A percentile compares a stretch with the other conserved stretches of the same genome.
These are phyloP conservation scores for Armadillidium nasatum DNA, from an alignment of 1,140 invertebrate genomes.

Conservation along the genomic window DNA sequence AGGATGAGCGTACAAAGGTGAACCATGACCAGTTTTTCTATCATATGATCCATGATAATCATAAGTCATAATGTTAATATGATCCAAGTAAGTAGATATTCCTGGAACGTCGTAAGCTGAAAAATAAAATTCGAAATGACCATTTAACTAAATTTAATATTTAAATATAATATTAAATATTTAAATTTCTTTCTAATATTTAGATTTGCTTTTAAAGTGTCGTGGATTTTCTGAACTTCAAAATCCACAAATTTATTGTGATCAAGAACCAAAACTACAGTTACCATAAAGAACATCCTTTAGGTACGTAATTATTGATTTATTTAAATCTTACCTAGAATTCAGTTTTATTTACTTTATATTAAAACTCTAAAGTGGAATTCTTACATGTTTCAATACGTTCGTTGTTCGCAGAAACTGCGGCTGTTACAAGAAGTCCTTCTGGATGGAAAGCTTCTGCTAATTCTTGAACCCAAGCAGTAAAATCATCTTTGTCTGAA, in stretches of 20 bases:
- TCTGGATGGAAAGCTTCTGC: conserved; percentile 48
- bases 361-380: too few relatives aligned
- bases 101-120: conserved; percentile 70
- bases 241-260: too few relatives aligned
- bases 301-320: too few relatives aligned
- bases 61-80: conserved; percentile 80
- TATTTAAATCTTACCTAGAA: too few relatives aligned
- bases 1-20: conserved; percentile 72
- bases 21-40: conserved; percentile 74
- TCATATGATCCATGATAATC: conserved; percentile 83
- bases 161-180: too few relatives aligned
- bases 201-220: too few relatives aligned
- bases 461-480: conserved; percentile 47
- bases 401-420: conserved; percentile 80
- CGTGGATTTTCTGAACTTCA: too few relatives aligned
- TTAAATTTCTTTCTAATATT: too few relatives aligned
- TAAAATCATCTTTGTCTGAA: conserved; percentile 63
- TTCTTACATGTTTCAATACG: conserved; percentile 55
- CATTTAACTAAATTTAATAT: too few relatives aligned
- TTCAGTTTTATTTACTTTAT: too few relatives aligned
- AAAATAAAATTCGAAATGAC: conserved; percentile 44
- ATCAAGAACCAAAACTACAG: too few relatives aligned
- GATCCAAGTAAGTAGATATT: conserved; percentile 70
- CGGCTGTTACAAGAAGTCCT: conserved; percentile 66
- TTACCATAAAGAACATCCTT: too few relatives aligned